These are phyloP conservation scores for Hafferia zeledoni DNA, from an alignment of 2,797 vertebrate species.

Conservation along the genomic window DNA sequence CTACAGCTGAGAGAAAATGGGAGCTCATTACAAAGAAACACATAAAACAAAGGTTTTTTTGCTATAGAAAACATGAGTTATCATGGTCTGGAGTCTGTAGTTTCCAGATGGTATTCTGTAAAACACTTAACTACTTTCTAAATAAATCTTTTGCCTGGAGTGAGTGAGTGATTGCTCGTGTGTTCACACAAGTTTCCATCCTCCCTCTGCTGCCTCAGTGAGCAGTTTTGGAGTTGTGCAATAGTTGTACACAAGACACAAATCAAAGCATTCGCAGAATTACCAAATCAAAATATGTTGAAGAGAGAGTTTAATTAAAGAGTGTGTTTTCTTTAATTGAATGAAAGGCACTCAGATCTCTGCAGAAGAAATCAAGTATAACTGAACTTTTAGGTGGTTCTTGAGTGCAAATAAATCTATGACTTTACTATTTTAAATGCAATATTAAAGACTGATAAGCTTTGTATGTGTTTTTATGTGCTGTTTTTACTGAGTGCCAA, in stretches of 20 bases:
- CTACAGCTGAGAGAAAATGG: neutral
- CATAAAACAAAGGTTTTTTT: neutral
- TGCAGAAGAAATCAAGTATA: neutral
- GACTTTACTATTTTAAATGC: neutral
- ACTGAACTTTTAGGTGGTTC: neutral
- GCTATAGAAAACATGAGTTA: rapidly evolving
- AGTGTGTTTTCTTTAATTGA: neutral
- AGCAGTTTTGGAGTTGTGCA: neutral
- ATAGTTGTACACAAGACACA: neutral
- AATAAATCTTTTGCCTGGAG: neutral
- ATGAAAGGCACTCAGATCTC: neutral
- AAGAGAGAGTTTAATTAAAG: neutral
- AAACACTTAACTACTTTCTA: neutral
- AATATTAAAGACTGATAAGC: neutral
- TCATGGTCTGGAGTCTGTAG: neutral
- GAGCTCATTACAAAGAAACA: neutral
- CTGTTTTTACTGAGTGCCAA: neutral
- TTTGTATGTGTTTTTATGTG: neutral
- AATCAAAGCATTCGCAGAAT: neutral
- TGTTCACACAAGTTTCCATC: neutral
- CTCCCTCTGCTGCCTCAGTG: neutral
- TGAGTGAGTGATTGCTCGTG: neutral
- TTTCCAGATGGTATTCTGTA: neutral
- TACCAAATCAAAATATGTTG: neutral
- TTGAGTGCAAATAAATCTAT: neutral